Evolutionary conservation across 2,797 vertebrate species (phyloP).

Genomic region (Poeciliopsis gracilis): DNA sequence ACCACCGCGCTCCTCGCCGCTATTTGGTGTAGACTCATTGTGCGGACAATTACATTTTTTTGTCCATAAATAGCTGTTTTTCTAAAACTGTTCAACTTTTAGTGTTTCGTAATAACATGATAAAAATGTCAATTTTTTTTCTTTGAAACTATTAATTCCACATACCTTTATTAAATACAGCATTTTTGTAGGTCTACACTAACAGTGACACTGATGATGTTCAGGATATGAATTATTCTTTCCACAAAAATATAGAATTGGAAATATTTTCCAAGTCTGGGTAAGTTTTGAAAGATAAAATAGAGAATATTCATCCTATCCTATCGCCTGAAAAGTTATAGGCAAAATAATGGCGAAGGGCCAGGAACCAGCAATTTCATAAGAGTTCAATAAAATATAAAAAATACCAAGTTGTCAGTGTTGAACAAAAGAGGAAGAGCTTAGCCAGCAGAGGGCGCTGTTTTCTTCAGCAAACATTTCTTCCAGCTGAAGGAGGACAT

Average conservation of each 20-base stretch:
- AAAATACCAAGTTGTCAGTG: no score
- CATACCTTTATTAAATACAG: background rate
- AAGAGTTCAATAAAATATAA: background rate
- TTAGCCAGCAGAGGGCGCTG: constrained; percentile 29
- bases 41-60: background rate
- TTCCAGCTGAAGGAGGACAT: constrained; percentile 69
- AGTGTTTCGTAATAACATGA: background rate
- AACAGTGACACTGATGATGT: background rate
- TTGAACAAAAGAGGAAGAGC: background rate
- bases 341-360: background rate
- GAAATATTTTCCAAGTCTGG: background rate
- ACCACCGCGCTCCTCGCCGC: background rate
- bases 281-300: background rate
- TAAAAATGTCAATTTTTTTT: background rate
- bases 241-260: background rate
- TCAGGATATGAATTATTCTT: background rate
- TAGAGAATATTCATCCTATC: background rate
- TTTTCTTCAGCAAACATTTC: constrained; percentile 61
- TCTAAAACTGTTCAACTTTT: background rate
- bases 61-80: background rate
- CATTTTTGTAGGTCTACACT: background rate
- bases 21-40: background rate
- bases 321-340: background rate
- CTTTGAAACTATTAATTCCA: background rate
- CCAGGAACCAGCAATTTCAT: background rate